Evolutionary conservation across 2,113 vertebrate genomes (phyloP).

Genomic region (Naja naja): DNA sequence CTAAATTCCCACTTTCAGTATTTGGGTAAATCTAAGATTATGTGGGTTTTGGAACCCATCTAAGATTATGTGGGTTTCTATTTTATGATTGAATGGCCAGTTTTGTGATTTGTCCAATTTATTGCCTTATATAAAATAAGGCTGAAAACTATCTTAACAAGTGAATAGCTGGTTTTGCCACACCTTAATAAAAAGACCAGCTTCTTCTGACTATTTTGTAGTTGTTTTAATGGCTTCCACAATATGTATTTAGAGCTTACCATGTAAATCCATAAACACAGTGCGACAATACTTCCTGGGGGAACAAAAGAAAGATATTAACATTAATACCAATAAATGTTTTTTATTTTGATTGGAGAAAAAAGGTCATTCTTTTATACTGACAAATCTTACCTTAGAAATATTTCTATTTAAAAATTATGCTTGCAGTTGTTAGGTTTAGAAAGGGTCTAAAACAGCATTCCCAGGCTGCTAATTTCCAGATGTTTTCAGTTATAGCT

Average conservation of each 20-base stretch:
- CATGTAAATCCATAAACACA: constrained; percentile 13
- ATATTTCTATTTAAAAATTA: neutral
- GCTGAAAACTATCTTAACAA: constrained; percentile 35
- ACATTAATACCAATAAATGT: constrained; percentile 41
- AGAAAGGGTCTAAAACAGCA: neutral
- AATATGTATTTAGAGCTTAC: neutral
- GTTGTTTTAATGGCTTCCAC: neutral
- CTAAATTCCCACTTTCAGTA: constrained; percentile 44
- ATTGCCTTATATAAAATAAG: constrained; percentile 45
- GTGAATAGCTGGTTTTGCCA: constrained; percentile 64
- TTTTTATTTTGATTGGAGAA: neutral
- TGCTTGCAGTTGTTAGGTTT: neutral
- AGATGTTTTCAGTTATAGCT: neutral
- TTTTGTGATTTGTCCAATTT: constrained; percentile 60
- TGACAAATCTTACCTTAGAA: neutral
- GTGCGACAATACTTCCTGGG: neutral
- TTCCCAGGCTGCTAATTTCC: neutral
- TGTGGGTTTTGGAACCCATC: constrained; percentile 43
- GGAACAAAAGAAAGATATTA: constrained; percentile 13
- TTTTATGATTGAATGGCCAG: constrained; percentile 56
- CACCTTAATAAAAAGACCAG: constrained; percentile 45
- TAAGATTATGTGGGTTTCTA: too few species aligned
- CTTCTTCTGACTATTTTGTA: constrained; percentile 6
- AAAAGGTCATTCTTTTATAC: neutral
- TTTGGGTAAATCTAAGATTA: constrained; percentile 47